Conservation (phyloP, 1,140 invertebrate species). For the Asbolus verrucosus region DNA sequence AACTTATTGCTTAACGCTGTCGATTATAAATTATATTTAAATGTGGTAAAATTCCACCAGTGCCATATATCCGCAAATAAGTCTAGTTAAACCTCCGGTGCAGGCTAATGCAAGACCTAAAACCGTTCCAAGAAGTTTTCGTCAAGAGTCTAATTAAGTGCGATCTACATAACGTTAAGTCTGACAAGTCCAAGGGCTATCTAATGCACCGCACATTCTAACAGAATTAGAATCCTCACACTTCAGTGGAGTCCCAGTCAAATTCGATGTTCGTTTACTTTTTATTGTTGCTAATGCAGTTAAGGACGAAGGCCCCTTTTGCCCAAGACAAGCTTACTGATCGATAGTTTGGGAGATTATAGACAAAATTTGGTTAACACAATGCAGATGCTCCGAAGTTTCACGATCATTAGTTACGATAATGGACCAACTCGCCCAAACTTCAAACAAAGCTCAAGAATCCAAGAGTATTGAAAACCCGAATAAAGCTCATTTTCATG, state of each 20-base stretch:
- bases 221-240: slow-evolving; percentile 23
- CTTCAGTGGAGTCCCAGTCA: not conserved
- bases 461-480: slow-evolving; percentile 16
- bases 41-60: slow-evolving; percentile 16
- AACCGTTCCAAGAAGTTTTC: not conserved
- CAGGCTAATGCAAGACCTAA: too few relatives aligned
- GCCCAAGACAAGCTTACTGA: too few relatives aligned
- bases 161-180: slow-evolving; percentile 19
- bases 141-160: slow-evolving; percentile 22
- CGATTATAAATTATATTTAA: slow-evolving; percentile 26
- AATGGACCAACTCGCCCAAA: slow-evolving; percentile 30
- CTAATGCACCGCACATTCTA: slow-evolving; percentile 21
- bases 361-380: slow-evolving; percentile 14
- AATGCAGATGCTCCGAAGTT: slow-evolving; percentile 29
- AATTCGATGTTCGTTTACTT: not conserved
- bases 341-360: slow-evolving; percentile 1
- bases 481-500: slow-evolving; percentile 7
- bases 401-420: slow-evolving; percentile 31
- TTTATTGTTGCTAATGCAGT: too few relatives aligned
- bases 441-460: slow-evolving; percentile 34
- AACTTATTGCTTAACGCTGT: slow-evolving; percentile 39
- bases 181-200: slow-evolving; percentile 2
- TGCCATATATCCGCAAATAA: too few relatives aligned
- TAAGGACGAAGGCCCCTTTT: too few relatives aligned
- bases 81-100: too few relatives aligned